Evolutionary conservation across 2,888 invertebrate species (phyloP).

Genomic region (Parnassius orleans): DNA sequence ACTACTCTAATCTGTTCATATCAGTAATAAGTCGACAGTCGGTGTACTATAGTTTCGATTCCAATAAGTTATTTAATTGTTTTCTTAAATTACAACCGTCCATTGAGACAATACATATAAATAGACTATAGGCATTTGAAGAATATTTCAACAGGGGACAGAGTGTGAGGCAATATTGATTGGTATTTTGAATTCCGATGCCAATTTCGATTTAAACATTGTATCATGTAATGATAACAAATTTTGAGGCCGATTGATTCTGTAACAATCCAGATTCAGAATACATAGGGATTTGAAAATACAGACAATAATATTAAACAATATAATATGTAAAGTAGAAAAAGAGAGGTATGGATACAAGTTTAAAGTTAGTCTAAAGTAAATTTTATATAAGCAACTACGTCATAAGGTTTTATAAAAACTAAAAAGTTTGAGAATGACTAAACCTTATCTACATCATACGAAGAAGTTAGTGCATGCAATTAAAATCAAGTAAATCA

Average conservation of each 20-base stretch:
- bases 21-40: too few species aligned
- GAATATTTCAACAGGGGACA: constrained; percentile 35
- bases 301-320: constrained; percentile 37
- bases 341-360: background rate
- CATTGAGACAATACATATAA: too few species aligned
- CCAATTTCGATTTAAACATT: constrained; percentile 51
- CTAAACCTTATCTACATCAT: constrained; percentile 11
- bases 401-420: constrained; percentile 10
- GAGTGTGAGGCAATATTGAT: constrained; percentile 49
- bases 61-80: too few species aligned
- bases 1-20: too few species aligned
- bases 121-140: too few species aligned
- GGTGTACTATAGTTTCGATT: too few species aligned
- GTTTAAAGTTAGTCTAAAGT: constrained; percentile 25
- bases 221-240: constrained; percentile 37
- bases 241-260: constrained; percentile 51
- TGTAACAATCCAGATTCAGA: constrained; percentile 46
- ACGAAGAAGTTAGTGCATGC: constrained; percentile 19
- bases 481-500: constrained; percentile 29
- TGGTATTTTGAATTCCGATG: constrained; percentile 42
- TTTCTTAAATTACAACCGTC: too few species aligned
- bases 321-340: constrained; percentile 19
- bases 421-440: constrained; percentile 11
- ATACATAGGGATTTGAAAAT: constrained; percentile 48
- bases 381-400: constrained; percentile 36